A percentile compares a stretch with the other conserved stretches of the same genome.
These are phyloP conservation scores for Cephus pygmeus DNA, from an alignment of 2,888 invertebrate species.

Conservation along the genomic window DNA sequence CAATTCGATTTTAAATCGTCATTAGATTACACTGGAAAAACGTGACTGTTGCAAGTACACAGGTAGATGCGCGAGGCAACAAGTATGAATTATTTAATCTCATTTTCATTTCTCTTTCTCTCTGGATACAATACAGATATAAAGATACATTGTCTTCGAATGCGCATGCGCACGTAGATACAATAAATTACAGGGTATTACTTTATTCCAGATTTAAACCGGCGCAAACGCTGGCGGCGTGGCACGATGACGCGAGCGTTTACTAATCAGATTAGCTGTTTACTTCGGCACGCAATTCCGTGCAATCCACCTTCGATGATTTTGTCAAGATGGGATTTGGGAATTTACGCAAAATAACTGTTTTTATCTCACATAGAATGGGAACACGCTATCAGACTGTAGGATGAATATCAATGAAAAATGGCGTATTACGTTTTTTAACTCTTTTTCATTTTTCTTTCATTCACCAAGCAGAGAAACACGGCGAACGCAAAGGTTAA, in stretches of 20 bases:
- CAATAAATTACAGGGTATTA: neutral
- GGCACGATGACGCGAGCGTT: neutral
- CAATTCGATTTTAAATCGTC: too few relatives aligned
- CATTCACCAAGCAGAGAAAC: too few relatives aligned
- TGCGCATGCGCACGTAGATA: neutral
- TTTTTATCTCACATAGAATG: too few relatives aligned
- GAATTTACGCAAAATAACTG: too few relatives aligned
- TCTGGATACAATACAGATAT: neutral
- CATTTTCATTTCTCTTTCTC: neutral
- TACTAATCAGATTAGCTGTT: neutral
- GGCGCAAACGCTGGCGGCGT: neutral
- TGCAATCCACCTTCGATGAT: slow-evolving; percentile 1
- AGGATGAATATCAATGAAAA: too few relatives aligned
- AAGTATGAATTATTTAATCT: neutral
- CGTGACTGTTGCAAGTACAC: too few relatives aligned
- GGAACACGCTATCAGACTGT: too few relatives aligned
- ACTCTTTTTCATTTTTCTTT: too few relatives aligned
- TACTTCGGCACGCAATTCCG: neutral
- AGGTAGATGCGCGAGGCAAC: too few relatives aligned
- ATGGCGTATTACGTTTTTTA: too few relatives aligned
- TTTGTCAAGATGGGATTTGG: neutral
- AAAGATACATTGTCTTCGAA: neutral
- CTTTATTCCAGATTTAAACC: neutral
- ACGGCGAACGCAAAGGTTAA: too few relatives aligned
- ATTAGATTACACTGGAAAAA: too few relatives aligned